phyloP scores from a whole-genome alignment of 2,797 vertebrate genomes.

The Spinibarbus caldwelli region DNA sequence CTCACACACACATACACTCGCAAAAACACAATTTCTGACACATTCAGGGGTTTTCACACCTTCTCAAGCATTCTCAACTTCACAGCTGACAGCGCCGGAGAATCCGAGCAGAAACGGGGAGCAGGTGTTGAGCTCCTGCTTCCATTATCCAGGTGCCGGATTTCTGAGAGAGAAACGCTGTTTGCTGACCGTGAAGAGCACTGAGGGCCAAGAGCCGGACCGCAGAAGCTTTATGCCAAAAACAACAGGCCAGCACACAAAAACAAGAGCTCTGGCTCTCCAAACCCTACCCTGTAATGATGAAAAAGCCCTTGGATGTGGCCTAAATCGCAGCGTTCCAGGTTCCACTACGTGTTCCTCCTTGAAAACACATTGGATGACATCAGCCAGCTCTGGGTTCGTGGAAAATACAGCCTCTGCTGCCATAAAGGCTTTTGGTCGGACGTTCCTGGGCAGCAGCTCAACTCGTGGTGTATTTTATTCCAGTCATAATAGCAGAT shows the following conservation, averaged over 20 bases:
- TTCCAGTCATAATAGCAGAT: constrained; percentile 56
- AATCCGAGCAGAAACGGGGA: background rate
- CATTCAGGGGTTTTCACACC: background rate
- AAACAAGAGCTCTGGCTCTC: background rate
- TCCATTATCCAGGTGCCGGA: constrained; percentile 1
- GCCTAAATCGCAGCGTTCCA: constrained; percentile 46
- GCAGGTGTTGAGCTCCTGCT: background rate
- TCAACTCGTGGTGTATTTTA: constrained; percentile 59
- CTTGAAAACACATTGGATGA: constrained; percentile 64
- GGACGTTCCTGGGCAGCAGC: constrained; percentile 59
- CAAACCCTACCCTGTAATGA: constrained; percentile 19
- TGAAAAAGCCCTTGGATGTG: constrained; percentile 30
- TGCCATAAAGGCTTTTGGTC: constrained; percentile 54
- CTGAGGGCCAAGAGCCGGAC: constrained; percentile 41
- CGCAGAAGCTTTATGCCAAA: constrained; percentile 48
- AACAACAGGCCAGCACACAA: background rate
- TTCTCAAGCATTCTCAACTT: background rate
- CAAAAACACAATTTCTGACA: background rate
- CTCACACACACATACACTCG: background rate
- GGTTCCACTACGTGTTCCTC: constrained; percentile 61
- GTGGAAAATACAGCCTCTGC: constrained; percentile 65
- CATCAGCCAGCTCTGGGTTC: constrained; percentile 58
- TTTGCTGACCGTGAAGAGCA: constrained; percentile 54
- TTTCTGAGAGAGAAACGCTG: constrained; percentile 47
- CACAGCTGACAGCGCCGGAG: background rate